Evolutionary conservation across 2,888 invertebrate genomes (phyloP).

Genomic region (Nephrotoma guestfalica): DNA sequence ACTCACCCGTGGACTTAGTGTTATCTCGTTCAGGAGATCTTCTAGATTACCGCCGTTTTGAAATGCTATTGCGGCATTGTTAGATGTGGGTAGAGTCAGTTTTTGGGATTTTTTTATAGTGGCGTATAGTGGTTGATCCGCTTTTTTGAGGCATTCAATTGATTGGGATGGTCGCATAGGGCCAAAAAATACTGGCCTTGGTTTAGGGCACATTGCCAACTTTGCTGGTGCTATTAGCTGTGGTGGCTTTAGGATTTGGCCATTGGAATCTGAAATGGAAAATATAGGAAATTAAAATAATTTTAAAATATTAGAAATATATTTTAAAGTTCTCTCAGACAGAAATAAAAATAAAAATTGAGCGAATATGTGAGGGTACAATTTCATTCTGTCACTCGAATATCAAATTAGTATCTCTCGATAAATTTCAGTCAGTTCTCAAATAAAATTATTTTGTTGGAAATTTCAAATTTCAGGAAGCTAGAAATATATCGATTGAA

Average conservation of each 20-base stretch:
- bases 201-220: neutral
- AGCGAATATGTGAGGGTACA: too few relatives aligned
- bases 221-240: neutral
- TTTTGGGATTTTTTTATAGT: constrained; percentile 17
- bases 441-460: too few relatives aligned
- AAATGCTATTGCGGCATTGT: constrained; percentile 18
- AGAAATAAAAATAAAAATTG: too few relatives aligned
- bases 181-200: constrained; percentile 29
- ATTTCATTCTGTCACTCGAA: too few relatives aligned
- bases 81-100: neutral
- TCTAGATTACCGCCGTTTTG: constrained; percentile 50
- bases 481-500: too few relatives aligned
- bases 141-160: constrained; percentile 8
- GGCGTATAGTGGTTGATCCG: constrained; percentile 25
- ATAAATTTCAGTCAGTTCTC: too few relatives aligned
- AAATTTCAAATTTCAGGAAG: too few relatives aligned
- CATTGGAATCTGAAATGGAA: constrained; percentile 3
- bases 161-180: constrained; percentile 23
- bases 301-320: neutral
- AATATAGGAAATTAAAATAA: neutral
- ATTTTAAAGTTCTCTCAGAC: too few relatives aligned
- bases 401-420: too few relatives aligned
- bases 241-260: neutral
- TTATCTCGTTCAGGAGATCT: constrained; percentile 44
- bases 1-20: neutral